phyloP scores from a whole-genome alignment of 2,797 vertebrate species.

The Muscicapa comitata region DNA sequence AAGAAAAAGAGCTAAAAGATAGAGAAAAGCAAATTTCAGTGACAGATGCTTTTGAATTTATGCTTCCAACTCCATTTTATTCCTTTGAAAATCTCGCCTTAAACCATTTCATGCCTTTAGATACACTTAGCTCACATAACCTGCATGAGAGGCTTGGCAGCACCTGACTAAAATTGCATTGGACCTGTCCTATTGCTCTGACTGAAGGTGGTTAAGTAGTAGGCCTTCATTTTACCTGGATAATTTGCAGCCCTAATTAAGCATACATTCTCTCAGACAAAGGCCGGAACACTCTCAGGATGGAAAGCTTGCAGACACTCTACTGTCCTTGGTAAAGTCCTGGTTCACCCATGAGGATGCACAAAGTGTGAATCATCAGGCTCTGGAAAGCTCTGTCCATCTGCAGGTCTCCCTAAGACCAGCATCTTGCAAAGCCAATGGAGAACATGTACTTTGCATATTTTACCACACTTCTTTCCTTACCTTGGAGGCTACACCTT shows the following conservation, averaged over 20 bases:
- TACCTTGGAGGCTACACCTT: neutral
- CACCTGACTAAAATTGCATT: neutral
- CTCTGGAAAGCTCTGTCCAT: fast-evolving
- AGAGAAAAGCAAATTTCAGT: neutral
- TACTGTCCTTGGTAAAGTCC: neutral
- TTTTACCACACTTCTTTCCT: neutral
- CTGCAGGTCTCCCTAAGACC: neutral
- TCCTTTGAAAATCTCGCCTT: neutral
- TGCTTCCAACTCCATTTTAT: neutral
- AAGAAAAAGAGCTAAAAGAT: neutral
- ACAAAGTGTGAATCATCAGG: neutral
- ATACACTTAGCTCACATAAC: neutral
- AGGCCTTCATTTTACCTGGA: neutral
- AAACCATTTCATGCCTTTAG: neutral
- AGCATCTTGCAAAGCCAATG: neutral
- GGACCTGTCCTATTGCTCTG: neutral
- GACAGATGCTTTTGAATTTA: neutral
- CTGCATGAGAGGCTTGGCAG: neutral
- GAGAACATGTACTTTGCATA: neutral
- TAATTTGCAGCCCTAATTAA: neutral
- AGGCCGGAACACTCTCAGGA: neutral
- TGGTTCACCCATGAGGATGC: neutral
- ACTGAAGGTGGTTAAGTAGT: neutral
- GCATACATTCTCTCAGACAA: neutral
- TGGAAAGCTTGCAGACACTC: neutral